Evolutionary conservation across 1,140 invertebrate genomes (phyloP).

Genomic region (Trichonephila clavata): DNA sequence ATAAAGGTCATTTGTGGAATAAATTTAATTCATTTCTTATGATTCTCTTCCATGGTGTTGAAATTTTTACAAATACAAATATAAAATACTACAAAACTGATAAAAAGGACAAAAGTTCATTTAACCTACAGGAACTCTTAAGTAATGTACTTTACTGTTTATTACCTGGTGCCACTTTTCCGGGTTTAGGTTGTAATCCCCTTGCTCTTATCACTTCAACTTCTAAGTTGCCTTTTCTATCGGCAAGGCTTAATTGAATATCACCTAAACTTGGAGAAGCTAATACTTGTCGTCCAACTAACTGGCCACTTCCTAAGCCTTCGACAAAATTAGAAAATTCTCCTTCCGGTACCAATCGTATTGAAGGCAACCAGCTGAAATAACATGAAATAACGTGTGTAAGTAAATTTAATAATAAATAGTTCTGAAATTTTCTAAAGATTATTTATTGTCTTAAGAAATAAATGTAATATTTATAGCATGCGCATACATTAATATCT

Average conservation of each 20-base stretch:
- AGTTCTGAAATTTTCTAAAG: not conserved
- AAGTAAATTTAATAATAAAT: not conserved
- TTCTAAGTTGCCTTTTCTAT: conserved; percentile 96
- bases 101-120: too few relatives aligned
- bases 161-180: conserved; percentile 93
- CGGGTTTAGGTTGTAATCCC: conserved; percentile 91
- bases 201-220: conserved; percentile 98
- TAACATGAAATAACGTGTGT: not conserved
- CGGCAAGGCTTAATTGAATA: conserved; percentile 96
- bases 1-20: too few relatives aligned
- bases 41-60: too few relatives aligned
- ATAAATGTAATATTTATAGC: too few relatives aligned
- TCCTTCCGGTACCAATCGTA: conserved; percentile 77
- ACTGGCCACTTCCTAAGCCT: conserved; percentile 96
- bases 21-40: too few relatives aligned
- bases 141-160: too few relatives aligned
- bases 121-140: too few relatives aligned
- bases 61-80: too few relatives aligned
- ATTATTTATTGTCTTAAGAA: not conserved
- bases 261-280: conserved; percentile 97
- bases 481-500: too few relatives aligned
- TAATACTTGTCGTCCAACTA: conserved; percentile 98
- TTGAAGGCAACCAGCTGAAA: conserved; percentile 69
- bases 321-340: conserved; percentile 96
- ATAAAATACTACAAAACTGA: too few relatives aligned